phyloP scores from a whole-genome alignment of 2,797 vertebrate genomes.

The Liasis olivaceus region DNA sequence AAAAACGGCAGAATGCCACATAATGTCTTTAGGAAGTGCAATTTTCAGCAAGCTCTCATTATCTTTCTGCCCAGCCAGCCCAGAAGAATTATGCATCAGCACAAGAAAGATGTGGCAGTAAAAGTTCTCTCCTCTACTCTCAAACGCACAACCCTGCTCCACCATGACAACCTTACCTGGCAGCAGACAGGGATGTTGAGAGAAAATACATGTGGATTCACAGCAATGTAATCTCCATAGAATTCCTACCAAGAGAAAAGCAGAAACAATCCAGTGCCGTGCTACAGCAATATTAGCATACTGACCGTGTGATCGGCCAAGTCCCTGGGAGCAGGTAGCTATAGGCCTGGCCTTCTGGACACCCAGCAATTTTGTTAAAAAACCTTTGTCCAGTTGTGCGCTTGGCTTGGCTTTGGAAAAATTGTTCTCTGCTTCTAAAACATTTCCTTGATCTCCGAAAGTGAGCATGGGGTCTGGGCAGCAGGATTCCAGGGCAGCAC shows the following conservation, averaged over 20 bases:
- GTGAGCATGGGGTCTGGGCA: background rate
- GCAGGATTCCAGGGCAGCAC: background rate
- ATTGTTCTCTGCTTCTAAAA: background rate
- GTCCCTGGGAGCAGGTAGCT: background rate
- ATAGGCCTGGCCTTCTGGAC: background rate
- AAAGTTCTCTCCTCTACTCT: no score
- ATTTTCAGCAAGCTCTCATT: background rate
- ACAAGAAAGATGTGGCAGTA: background rate
- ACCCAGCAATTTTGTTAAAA: background rate
- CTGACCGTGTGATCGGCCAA: background rate
- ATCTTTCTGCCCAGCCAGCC: background rate
- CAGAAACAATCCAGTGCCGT: background rate
- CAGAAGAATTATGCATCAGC: no score
- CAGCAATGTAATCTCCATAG: conserved; percentile 95
- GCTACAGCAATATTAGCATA: background rate
- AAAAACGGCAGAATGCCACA: background rate
- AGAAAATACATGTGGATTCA: conserved; percentile 96
- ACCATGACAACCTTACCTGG: conserved; percentile 73
- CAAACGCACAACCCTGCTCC: background rate
- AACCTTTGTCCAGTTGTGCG: background rate
- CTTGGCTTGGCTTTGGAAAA: background rate
- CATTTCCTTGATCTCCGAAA: no score
- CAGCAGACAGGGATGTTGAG: conserved; percentile 91
- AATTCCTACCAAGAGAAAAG: conserved; percentile 83
- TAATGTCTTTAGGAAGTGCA: background rate